These are phyloP conservation scores for Trematocara unimaculatum DNA, from an alignment of 2,113 vertebrate genomes.

Conservation along the genomic window DNA sequence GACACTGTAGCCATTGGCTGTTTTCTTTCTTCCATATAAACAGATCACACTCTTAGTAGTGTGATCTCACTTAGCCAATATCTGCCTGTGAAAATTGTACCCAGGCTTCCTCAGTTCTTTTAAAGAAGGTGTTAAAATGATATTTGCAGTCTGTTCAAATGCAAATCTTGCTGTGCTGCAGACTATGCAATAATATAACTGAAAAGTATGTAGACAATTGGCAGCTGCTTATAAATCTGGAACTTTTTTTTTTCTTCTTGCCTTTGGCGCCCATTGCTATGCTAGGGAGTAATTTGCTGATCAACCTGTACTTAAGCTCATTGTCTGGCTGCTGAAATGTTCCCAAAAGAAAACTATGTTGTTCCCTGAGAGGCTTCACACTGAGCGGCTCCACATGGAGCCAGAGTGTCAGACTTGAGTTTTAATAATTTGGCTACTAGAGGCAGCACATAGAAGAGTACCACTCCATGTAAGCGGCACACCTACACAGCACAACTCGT, in stretches of 20 bases:
- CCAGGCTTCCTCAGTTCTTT: neutral
- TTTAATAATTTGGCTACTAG: neutral
- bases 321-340: neutral
- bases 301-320: slow-evolving; percentile 17
- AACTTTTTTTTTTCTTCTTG: neutral
- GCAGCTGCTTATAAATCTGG: slow-evolving; percentile 6
- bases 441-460: neutral
- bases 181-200: neutral
- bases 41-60: neutral
- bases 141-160: slow-evolving; percentile 17
- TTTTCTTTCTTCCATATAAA: neutral
- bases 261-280: neutral
- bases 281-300: slow-evolving; percentile 24
- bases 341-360: neutral
- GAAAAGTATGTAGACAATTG: slow-evolving; percentile 25
- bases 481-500: neutral
- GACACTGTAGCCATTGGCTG: neutral
- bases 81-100: slow-evolving; percentile 1
- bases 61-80: neutral
- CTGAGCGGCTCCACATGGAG: neutral
- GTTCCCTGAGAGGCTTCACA: neutral
- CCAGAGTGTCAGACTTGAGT: neutral
- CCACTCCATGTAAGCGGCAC: neutral
- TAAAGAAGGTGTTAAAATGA: slow-evolving; percentile 19
- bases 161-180: slow-evolving; percentile 20